phyloP scores from a whole-genome alignment of 2,888 invertebrate genomes.

The Cryptus armator region DNA sequence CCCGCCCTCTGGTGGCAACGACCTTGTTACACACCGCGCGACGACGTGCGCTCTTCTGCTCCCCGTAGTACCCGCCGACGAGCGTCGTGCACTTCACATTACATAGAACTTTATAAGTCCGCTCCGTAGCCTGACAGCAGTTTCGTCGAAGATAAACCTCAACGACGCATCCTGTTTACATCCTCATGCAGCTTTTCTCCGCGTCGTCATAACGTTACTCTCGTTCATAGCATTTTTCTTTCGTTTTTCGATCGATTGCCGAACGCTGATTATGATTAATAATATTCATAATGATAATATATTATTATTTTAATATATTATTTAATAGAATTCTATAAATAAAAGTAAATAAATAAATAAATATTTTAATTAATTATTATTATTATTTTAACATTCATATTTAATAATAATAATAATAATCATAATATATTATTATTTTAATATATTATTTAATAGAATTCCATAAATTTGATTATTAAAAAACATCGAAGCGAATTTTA shows the following conservation, averaged over 20 bases:
- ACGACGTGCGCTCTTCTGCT: slow-evolving; percentile 6
- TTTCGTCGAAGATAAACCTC: slow-evolving; percentile 43
- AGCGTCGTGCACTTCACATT: slow-evolving; percentile 43
- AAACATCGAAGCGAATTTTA: too few relatives aligned
- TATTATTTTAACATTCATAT: background rate
- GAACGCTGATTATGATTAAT: too few relatives aligned
- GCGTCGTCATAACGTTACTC: slow-evolving; percentile 56
- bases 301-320: too few relatives aligned
- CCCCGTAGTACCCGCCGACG: slow-evolving; percentile 26
- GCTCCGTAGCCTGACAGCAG: slow-evolving; percentile 25
- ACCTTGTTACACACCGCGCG: slow-evolving; percentile 55
- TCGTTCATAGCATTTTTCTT: slow-evolving; percentile 16
- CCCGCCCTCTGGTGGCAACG: slow-evolving; percentile 57
- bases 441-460: background rate
- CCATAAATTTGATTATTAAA: background rate
- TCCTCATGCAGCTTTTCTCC: slow-evolving; percentile 61
- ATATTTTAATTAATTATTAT: background rate
- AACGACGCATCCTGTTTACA: slow-evolving; percentile 74
- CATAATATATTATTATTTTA: background rate
- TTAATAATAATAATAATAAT: background rate
- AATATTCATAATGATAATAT: too few relatives aligned
- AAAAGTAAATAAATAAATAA: background rate
- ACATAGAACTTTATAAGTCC: slow-evolving; percentile 45
- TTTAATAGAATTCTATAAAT: too few relatives aligned
- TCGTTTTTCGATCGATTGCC: background rate